A percentile compares a stretch with the other conserved stretches of the same genome.
phyloP scores from a whole-genome alignment of 2,888 invertebrate species.

The Ornithoptera priamus region DNA sequence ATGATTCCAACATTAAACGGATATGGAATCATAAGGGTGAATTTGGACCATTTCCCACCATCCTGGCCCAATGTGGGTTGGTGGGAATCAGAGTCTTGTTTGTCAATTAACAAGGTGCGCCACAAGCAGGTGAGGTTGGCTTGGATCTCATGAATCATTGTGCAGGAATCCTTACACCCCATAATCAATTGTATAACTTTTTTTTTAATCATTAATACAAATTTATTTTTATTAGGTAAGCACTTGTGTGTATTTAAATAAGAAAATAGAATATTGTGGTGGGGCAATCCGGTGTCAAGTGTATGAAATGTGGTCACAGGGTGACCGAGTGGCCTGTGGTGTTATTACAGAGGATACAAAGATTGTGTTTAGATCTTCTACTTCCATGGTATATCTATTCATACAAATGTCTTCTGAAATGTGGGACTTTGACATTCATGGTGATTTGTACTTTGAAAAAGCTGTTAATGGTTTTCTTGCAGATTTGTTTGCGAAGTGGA shows the following conservation, averaged over 20 bases:
- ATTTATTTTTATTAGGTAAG: slow-evolving; percentile 81
- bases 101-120: too few species aligned
- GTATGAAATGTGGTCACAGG: slow-evolving; percentile 98
- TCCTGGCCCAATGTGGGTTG: too few species aligned
- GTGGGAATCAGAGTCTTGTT: too few species aligned
- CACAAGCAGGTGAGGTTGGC: too few species aligned
- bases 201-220: too few species aligned
- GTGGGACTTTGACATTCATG: slow-evolving; percentile 99
- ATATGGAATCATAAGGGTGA: too few species aligned
- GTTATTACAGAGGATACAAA: slow-evolving; percentile 97
- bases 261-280: slow-evolving; percentile 95
- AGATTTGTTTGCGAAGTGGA: slow-evolving; percentile 98
- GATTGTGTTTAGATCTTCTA: slow-evolving; percentile 97
- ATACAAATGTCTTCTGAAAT: slow-evolving; percentile 99
- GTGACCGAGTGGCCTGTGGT: slow-evolving; percentile 96
- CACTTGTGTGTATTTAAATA: slow-evolving; percentile 95
- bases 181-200: too few species aligned
- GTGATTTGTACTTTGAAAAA: slow-evolving; percentile 98
- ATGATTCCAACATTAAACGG: too few species aligned
- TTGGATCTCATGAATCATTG: too few species aligned
- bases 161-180: too few species aligned
- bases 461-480: slow-evolving; percentile 98
- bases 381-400: slow-evolving; percentile 98
- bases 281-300: slow-evolving; percentile 92
- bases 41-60: too few species aligned